Conservation (phyloP, 53 echinoderm and acorn worm genomes). For the Antedon mediterranea region DNA sequence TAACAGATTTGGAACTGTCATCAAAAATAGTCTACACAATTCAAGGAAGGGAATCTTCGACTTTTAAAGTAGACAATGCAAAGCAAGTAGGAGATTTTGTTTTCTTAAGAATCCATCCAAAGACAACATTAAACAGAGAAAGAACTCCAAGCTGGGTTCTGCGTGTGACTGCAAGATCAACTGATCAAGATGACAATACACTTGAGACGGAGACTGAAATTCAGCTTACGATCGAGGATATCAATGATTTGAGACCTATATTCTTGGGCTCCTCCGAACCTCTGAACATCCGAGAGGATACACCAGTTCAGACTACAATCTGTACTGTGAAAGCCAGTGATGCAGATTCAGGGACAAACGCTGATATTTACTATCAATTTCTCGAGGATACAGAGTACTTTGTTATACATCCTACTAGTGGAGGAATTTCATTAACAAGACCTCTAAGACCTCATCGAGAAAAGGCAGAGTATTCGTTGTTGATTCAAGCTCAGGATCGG, state of each 20-base stretch:
- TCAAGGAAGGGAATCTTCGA: slow-evolving; percentile 6
- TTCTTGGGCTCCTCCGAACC: slow-evolving; percentile 45
- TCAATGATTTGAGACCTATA: slow-evolving; percentile 76
- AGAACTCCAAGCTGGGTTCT: slow-evolving; percentile 37
- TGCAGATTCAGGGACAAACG: slow-evolving; percentile 84
- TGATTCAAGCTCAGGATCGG: slow-evolving; percentile 75
- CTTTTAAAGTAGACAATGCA: slow-evolving; percentile 41
- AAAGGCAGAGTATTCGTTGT: slow-evolving; percentile 25
- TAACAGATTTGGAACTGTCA: slow-evolving; percentile 29
- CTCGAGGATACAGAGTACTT: slow-evolving; percentile 47
- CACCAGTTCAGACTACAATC: slow-evolving; percentile 53
- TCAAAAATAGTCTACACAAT: slow-evolving; percentile 31
- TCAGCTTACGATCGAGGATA: slow-evolving; percentile 42
- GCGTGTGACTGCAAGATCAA: slow-evolving; percentile 15
- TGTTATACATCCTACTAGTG: slow-evolving; percentile 93
- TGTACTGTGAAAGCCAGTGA: slow-evolving; percentile 64
- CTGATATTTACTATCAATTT: slow-evolving; percentile 93
- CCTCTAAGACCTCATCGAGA: slow-evolving; percentile 40
- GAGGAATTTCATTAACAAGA: slow-evolving; percentile 74
- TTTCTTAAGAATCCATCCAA: slow-evolving; percentile 64
- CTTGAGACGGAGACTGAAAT: slow-evolving; percentile 19
- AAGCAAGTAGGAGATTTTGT: slow-evolving; percentile 74
- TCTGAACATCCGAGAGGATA: slow-evolving; percentile 48
- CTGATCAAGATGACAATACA: background rate
- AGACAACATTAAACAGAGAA: slow-evolving; percentile 74